Percentiles rank a stretch among this genome's conserved stretches.
These are phyloP conservation scores for Caprella mutica DNA, from an alignment of 2,888 invertebrate genomes.

Conservation along the genomic window DNA sequence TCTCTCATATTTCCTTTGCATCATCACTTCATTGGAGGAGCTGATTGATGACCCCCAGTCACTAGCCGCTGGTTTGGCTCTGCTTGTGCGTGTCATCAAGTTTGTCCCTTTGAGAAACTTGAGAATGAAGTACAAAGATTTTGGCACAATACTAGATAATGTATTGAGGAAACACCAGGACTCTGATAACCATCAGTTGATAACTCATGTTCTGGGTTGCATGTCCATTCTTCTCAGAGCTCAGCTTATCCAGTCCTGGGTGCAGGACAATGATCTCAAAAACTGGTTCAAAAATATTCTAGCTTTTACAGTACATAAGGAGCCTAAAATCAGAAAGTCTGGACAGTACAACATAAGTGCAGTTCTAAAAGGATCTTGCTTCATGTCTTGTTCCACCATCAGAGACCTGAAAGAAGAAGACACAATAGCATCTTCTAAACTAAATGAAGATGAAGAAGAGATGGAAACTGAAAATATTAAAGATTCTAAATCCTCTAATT, in stretches of 20 bases:
- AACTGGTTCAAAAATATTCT: conserved; percentile 45
- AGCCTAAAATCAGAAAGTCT: conserved; percentile 77
- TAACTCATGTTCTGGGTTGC: conserved; percentile 48
- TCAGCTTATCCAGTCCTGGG: conserved; percentile 68
- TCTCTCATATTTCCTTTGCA: conserved; percentile 22
- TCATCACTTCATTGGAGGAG: conserved; percentile 43
- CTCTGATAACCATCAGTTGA: conserved; percentile 10
- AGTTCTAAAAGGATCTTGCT: conserved; percentile 53
- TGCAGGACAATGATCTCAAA: conserved; percentile 39
- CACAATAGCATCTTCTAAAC: background rate
- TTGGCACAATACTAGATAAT: conserved; percentile 10
- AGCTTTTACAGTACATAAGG: conserved; percentile 65
- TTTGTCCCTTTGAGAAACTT: conserved; percentile 67
- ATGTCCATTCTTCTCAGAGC: conserved; percentile 61
- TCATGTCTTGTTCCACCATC: conserved; percentile 34
- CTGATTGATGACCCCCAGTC: conserved; percentile 55
- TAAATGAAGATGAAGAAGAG: background rate
- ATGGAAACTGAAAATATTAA: background rate
- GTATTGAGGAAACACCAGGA: conserved; percentile 9
- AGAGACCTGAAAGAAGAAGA: background rate
- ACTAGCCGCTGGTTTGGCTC: conserved; percentile 62
- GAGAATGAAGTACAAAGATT: conserved; percentile 55
- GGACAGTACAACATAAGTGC: conserved; percentile 69
- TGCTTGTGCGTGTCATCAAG: conserved; percentile 77
- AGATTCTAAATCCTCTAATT: background rate